phyloP scores from a whole-genome alignment of 2,888 invertebrate genomes.

The Dysmachus trigonus region DNA sequence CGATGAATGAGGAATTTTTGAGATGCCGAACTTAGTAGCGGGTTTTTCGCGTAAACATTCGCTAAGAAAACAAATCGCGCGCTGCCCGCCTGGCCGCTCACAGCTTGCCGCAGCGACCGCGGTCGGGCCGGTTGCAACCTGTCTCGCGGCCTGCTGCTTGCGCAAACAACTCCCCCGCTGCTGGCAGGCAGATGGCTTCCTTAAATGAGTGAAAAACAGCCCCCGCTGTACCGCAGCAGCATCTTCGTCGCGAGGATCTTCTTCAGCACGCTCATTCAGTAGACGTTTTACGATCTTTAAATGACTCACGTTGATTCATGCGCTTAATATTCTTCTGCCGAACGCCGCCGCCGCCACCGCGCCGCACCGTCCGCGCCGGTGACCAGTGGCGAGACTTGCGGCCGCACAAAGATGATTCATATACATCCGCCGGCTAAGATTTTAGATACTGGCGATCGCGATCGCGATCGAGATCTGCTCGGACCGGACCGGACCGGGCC shows the following conservation, averaged over 20 bases:
- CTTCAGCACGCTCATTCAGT: background rate
- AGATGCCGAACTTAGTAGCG: background rate
- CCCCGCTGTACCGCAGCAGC: background rate
- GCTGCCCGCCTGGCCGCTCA: background rate
- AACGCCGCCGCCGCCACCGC: no score
- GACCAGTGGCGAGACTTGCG: background rate
- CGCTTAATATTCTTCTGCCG: background rate
- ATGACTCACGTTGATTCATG: slow-evolving; percentile 34
- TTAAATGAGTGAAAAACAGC: background rate
- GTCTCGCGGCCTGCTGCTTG: background rate
- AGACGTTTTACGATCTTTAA: slow-evolving; percentile 24
- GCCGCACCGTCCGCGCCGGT: no score
- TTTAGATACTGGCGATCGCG: background rate
- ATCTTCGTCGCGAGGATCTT: background rate
- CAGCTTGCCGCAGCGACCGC: background rate
- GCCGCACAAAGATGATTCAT: background rate
- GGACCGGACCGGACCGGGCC: background rate
- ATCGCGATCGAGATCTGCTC: background rate
- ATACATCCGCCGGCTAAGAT: background rate
- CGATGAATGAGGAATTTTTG: slow-evolving; percentile 10
- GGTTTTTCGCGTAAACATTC: background rate
- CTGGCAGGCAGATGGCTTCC: slow-evolving; percentile 6
- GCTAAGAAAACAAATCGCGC: background rate
- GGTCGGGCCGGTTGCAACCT: slow-evolving; percentile 26
- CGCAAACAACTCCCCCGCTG: slow-evolving; percentile 20